Base-by-base conservation (phyloP, 2,113 vertebrate species). In the Syngnathus floridae region DNA sequence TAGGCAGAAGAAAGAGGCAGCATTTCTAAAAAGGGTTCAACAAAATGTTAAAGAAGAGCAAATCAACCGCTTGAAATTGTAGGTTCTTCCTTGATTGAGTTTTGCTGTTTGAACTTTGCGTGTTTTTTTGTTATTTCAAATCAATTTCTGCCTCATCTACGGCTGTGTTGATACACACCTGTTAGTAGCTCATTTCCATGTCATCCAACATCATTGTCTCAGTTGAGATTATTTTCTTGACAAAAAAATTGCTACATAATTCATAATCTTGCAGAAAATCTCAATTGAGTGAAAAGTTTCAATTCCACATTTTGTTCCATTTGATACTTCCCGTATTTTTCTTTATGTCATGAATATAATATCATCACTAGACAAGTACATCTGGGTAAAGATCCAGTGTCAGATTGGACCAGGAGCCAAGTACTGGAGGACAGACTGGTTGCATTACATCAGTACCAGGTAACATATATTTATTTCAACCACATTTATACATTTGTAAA, bases 51-150 rank as follows among this genome's bases (percentile, higher is more conserved):
- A 79, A 6, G 87, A 92, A 75, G 93, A 95, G 66, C 84, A 80
- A 70, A 86, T 79, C 70, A 94, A 90, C 81, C 77, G 85, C n/a
- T 77, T 93, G 14, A 91, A 87, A 75, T 91, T 94, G 95, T 96
- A 84, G 74, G 66, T 64, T 40, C 0, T 62, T 48, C 2, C 19
- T 21, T 21, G 6, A 21, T 7, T 45, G 22, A 54, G 51, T 1
- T 26, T 54, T 13, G 21, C 21, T 22, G 22, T 54, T 54, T 54
- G 10, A n/a, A 9, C n/a, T 13, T 13, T 54, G 11, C 21, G 6
- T 54, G 14, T 14, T 6, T 22, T 12, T 55, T 55, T 55, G 22
- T 35, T 56, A 35, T 57, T 36, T 5, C 14, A 54, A 52, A 52
- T 21, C 4, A 1, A 52, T 52, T 4, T 52, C n/a, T 52, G 21